These are phyloP conservation scores for Plutella xylostella DNA, from an alignment of 2,888 invertebrate species.

Conservation along the genomic window DNA sequence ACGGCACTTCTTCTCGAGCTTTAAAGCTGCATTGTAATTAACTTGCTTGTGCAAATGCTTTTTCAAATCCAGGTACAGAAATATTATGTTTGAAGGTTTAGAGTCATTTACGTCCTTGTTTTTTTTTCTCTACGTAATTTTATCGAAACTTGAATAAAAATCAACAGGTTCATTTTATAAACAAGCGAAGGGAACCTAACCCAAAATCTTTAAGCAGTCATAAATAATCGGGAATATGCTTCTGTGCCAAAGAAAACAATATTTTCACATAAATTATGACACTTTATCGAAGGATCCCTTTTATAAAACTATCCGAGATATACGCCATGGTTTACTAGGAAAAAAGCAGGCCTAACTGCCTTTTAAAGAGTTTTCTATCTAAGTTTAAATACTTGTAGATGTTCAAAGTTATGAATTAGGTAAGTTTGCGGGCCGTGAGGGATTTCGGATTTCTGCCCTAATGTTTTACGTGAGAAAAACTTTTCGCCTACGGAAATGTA, in stretches of 20 bases:
- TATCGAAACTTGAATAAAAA: too few relatives aligned
- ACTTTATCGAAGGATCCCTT: constrained; percentile 55
- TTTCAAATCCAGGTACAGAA: too few relatives aligned
- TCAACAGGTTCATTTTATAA: constrained; percentile 36
- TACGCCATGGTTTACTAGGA: constrained; percentile 42
- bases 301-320: constrained; percentile 57
- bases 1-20: too few relatives aligned
- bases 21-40: too few relatives aligned
- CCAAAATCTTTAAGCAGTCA: constrained; percentile 33
- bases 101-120: too few relatives aligned
- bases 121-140: too few relatives aligned
- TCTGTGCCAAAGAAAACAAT: constrained; percentile 39
- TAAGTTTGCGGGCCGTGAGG: constrained; percentile 37
- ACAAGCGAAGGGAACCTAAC: constrained; percentile 24
- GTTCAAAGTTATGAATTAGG: constrained; percentile 32
- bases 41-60: too few relatives aligned
- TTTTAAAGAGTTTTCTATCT: constrained; percentile 47
- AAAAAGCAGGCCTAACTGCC: constrained; percentile 40
- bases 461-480: too few relatives aligned
- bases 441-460: constrained; percentile 17
- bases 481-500: too few relatives aligned
- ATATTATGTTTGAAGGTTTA: too few relatives aligned
- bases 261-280: constrained; percentile 58
- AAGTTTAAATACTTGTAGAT: constrained; percentile 43
- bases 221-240: constrained; percentile 46